Conservation (phyloP, 1,140 invertebrate species). For the Cydia strobilella region DNA sequence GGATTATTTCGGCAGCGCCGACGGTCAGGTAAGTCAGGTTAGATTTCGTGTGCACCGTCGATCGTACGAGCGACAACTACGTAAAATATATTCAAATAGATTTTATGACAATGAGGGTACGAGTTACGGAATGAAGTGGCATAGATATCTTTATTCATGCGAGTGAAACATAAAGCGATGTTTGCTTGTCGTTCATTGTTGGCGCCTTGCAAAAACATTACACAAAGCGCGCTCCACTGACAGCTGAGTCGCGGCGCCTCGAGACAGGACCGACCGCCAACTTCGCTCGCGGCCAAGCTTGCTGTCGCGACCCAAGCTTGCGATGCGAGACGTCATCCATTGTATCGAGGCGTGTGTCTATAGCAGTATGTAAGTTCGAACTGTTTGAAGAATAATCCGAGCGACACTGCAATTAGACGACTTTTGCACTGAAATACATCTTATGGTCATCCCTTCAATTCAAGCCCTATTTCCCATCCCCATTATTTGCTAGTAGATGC, state of each 20-base stretch:
- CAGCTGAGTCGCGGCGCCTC: slow-evolving; percentile 52
- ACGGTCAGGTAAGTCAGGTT: no score
- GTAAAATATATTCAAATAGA: slow-evolving; percentile 58
- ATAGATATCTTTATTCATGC: slow-evolving; percentile 72
- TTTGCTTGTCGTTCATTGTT: slow-evolving; percentile 74
- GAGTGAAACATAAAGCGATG: slow-evolving; percentile 61
- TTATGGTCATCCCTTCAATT: no score
- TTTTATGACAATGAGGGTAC: slow-evolving; percentile 61
- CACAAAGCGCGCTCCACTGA: slow-evolving; percentile 53
- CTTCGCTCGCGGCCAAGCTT: slow-evolving; percentile 26
- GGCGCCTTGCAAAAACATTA: slow-evolving; percentile 54
- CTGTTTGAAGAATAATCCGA: no score
- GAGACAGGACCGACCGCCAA: slow-evolving; percentile 22
- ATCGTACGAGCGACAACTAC: neutral
- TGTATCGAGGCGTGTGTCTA: neutral
- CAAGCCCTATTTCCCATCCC: no score
- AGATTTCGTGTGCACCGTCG: neutral
- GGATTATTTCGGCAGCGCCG: slow-evolving; percentile 33
- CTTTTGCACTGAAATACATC: no score
- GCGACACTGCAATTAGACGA: no score
- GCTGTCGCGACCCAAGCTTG: neutral
- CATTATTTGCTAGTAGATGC: no score
- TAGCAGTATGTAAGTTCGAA: neutral
- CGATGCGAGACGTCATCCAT: neutral
- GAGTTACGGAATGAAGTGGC: slow-evolving; percentile 57